These are phyloP conservation scores for Oncorhynchus keta DNA, from an alignment of 2,113 vertebrate genomes.

Conservation along the genomic window DNA sequence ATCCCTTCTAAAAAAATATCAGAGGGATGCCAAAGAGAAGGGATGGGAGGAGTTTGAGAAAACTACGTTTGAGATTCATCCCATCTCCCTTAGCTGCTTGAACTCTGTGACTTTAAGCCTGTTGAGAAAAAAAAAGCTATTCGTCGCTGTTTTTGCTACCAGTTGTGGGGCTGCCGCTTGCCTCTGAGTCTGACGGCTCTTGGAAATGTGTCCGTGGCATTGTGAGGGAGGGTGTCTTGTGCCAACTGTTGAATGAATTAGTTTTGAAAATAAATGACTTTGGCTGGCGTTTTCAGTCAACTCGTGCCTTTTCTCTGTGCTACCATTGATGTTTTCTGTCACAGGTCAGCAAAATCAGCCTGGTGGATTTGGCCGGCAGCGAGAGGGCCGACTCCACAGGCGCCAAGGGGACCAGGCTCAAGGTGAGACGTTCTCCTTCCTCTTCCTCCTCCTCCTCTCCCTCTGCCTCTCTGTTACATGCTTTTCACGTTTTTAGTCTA, in stretches of 20 bases:
- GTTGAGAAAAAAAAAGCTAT: too few relatives aligned
- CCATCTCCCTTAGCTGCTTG: background rate
- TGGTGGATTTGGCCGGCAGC: constrained; percentile 95
- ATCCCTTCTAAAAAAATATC: too few relatives aligned
- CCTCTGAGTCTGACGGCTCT: constrained; percentile 27
- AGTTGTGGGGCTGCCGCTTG: background rate
- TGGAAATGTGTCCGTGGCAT: background rate
- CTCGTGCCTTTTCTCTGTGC: constrained; percentile 7
- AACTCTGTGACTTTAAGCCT: background rate
- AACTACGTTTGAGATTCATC: too few relatives aligned
- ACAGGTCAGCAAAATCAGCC: constrained; percentile 96
- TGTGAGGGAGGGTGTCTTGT: background rate
- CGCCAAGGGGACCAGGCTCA: constrained; percentile 94
- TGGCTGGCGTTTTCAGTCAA: background rate
- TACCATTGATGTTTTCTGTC: constrained; percentile 29
- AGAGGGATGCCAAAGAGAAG: too few relatives aligned
- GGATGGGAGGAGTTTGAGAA: too few relatives aligned
- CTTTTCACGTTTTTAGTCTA: too few relatives aligned
- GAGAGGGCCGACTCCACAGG: constrained; percentile 95
- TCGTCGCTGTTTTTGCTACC: too few relatives aligned
- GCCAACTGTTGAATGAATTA: background rate
- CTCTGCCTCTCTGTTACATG: background rate
- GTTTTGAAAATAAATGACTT: background rate
- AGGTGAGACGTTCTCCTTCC: constrained; percentile 63
- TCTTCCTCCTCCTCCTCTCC: background rate